phyloP scores from a whole-genome alignment of 2,797 vertebrate genomes.

The Emydoidea blandingii region DNA sequence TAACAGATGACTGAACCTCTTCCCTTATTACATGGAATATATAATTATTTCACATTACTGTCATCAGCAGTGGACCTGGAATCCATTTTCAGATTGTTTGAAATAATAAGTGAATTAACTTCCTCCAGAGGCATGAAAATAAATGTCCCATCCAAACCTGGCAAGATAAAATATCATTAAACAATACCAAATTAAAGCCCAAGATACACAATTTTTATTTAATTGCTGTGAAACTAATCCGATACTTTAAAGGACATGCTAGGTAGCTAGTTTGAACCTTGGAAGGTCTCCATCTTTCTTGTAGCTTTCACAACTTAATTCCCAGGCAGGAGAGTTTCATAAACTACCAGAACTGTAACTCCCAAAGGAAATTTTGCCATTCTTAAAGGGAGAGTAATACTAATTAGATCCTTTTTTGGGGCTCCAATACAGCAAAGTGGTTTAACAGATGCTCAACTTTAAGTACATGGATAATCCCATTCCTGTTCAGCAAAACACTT shows the following conservation, averaged over 20 bases:
- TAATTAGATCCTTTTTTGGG: background rate
- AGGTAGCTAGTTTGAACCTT: background rate
- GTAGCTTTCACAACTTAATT: background rate
- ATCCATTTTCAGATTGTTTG: background rate
- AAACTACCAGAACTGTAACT: background rate
- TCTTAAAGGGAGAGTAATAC: background rate
- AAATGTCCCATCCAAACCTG: slow-evolving; percentile 39
- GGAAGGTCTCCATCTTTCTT: background rate
- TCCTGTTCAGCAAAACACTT: background rate
- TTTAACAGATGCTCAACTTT: background rate
- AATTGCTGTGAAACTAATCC: slow-evolving; percentile 22
- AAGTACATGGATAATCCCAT: background rate
- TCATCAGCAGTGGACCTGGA: background rate
- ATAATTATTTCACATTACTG: slow-evolving; percentile 12
- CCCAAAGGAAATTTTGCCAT: background rate
- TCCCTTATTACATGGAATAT: background rate
- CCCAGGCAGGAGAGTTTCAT: background rate
- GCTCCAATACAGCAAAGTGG: background rate
- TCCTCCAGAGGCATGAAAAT: slow-evolving; percentile 19
- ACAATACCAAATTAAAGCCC: slow-evolving; percentile 51
- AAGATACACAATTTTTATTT: background rate
- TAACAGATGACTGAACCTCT: background rate
- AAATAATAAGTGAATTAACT: slow-evolving; percentile 3
- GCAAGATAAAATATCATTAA: slow-evolving; percentile 41
- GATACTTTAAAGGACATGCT: background rate